Evolutionary conservation across 2,797 vertebrate species (phyloP).

Genomic region (Adelosebastes latens): DNA sequence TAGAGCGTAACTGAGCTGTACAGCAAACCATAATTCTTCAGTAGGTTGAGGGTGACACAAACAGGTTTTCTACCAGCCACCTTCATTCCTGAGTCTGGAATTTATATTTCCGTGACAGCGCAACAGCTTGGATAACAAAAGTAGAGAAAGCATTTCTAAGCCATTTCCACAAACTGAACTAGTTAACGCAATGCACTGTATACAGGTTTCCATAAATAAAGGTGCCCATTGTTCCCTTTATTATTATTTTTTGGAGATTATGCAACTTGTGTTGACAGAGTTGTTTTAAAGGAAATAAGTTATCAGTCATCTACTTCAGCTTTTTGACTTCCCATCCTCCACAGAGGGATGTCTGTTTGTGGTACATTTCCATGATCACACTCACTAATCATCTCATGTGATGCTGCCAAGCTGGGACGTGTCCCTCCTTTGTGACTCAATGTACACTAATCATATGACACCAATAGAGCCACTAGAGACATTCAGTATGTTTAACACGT

Average conservation of each 20-base stretch:
- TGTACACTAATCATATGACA: neutral
- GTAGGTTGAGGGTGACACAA: neutral
- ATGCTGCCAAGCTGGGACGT: conserved; percentile 4
- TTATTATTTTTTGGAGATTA: too few species aligned
- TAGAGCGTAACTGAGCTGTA: neutral
- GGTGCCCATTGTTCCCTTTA: neutral
- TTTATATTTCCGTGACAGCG: neutral
- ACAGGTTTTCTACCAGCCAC: conserved; percentile 19
- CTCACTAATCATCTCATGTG: conserved; percentile 22
- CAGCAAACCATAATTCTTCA: neutral
- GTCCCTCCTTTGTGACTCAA: conserved; percentile 1
- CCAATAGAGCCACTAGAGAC: neutral
- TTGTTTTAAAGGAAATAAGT: neutral
- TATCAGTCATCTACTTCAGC: neutral
- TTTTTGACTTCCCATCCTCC: neutral
- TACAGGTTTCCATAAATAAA: neutral
- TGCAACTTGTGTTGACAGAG: neutral
- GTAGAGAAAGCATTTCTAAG: neutral
- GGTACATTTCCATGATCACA: conserved; percentile 17
- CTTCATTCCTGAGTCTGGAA: neutral
- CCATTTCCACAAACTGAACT: neutral
- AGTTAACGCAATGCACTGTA: neutral
- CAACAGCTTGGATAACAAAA: neutral
- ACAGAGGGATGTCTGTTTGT: neutral
- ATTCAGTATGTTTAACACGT: neutral